A percentile compares a stretch with the other conserved stretches of the same genome.
phyloP scores from a whole-genome alignment of 2,113 vertebrate species.

The Stercorarius parasiticus region DNA sequence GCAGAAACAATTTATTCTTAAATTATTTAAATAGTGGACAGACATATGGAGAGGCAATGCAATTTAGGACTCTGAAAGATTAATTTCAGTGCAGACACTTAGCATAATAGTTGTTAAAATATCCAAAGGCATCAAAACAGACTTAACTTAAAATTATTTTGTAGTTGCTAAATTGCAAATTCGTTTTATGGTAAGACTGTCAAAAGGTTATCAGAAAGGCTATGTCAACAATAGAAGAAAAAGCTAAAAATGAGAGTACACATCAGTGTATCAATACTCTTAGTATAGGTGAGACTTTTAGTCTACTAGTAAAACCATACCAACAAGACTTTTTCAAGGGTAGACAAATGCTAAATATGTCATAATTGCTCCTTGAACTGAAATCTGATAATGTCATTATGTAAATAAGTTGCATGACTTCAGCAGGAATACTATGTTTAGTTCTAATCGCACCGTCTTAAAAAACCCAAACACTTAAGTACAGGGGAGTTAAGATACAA shows the following conservation, averaged over 20 bases:
- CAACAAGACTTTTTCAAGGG: constrained; percentile 34
- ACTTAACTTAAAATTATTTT: not conserved
- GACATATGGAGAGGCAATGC: not conserved
- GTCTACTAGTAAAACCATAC: not conserved
- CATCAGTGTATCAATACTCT: not conserved
- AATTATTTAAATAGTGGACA: not conserved
- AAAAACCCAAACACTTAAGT: not conserved
- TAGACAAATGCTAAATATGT: constrained; percentile 52
- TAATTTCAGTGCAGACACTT: not conserved
- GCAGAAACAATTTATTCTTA: not conserved
- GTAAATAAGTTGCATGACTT: constrained; percentile 52
- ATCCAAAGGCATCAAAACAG: not conserved
- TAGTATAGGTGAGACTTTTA: not conserved
- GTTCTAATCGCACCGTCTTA: not conserved
- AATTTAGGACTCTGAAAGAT: not conserved
- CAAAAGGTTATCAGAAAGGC: not conserved
- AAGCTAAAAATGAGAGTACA: not conserved
- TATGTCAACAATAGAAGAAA: not conserved
- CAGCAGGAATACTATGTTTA: constrained; percentile 54
- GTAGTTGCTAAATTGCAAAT: not conserved
- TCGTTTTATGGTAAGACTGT: not conserved
- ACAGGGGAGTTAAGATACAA: not conserved
- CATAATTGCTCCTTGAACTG: constrained; percentile 52
- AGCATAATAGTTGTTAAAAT: not conserved
- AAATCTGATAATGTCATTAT: constrained; percentile 62